Evolutionary conservation across 2,888 invertebrate species (phyloP).

Genomic region (Bellardia pandia): DNA sequence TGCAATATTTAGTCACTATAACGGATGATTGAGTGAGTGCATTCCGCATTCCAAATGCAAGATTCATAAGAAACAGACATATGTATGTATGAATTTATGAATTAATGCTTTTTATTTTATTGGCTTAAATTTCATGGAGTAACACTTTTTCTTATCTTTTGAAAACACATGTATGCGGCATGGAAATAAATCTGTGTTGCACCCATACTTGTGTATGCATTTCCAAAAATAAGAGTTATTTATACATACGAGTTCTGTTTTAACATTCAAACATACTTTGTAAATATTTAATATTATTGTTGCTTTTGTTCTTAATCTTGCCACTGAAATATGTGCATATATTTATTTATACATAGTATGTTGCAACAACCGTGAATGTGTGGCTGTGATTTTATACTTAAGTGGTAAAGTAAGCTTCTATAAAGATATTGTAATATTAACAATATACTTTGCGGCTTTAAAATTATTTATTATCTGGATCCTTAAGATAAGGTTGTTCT

Average conservation of each 20-base stretch:
- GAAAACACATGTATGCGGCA: neutral
- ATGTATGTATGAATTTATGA: conserved; percentile 5
- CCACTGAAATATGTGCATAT: neutral
- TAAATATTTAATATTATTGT: neutral
- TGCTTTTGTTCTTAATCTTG: neutral
- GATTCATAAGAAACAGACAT: neutral
- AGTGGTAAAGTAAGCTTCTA: neutral
- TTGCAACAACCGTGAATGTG: neutral
- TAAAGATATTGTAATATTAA: too few species aligned
- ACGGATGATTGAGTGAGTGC: conserved; percentile 3
- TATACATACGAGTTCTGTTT: neutral
- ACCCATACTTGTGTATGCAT: neutral
- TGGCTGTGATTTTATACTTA: neutral
- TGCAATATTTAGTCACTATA: neutral
- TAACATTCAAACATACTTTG: neutral
- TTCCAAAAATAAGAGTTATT: conserved; percentile 7
- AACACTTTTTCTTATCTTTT: conserved; percentile 27
- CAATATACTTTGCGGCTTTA: too few species aligned
- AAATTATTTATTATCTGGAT: too few species aligned
- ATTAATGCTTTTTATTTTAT: conserved; percentile 27
- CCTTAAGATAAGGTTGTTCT: too few species aligned
- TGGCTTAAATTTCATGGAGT: conserved; percentile 16
- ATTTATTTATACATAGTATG: neutral
- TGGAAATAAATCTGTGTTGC: neutral
- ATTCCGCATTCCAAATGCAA: neutral